phyloP scores from a whole-genome alignment of 35 echinoderm and acorn worm genomes.

The Patiria miniata region DNA sequence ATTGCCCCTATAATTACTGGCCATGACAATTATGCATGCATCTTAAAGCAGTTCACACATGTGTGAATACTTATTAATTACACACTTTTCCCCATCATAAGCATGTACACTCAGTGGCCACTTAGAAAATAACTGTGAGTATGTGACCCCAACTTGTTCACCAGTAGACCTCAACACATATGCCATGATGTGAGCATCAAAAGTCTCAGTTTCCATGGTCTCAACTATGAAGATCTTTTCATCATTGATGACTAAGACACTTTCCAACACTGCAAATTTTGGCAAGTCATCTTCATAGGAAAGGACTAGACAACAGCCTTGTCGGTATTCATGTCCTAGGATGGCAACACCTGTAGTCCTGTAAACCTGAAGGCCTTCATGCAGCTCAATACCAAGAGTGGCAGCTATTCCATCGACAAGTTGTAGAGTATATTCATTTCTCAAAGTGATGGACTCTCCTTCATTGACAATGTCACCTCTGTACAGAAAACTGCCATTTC shows the following conservation, averaged over 20 bases:
- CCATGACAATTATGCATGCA: neutral
- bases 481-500: slow-evolving; percentile 21
- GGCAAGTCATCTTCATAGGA: slow-evolving; percentile 29
- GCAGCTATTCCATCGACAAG: neutral
- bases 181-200: neutral
- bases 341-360: neutral
- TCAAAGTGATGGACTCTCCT: slow-evolving; percentile 6
- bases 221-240: slow-evolving; percentile 30
- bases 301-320: slow-evolving; percentile 24
- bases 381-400: neutral
- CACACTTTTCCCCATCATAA: neutral
- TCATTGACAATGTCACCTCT: slow-evolving; percentile 44
- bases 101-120: slow-evolving; percentile 20
- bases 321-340: slow-evolving; percentile 29
- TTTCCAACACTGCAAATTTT: slow-evolving; percentile 30
- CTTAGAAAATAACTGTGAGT: slow-evolving; percentile 38
- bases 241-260: slow-evolving; percentile 7
- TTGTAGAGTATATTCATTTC: slow-evolving; percentile 31
- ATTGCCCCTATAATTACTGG: too few relatives aligned
- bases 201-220: neutral
- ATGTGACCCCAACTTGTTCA: neutral
- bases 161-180: neutral
- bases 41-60: slow-evolving; percentile 29
- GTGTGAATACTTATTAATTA: slow-evolving; percentile 44
- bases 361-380: neutral